Evolutionary conservation across 2,797 vertebrate species (phyloP), one percentile per base, ranked within the genome.

Genomic region (Acanthurus leucopareius): DNA sequence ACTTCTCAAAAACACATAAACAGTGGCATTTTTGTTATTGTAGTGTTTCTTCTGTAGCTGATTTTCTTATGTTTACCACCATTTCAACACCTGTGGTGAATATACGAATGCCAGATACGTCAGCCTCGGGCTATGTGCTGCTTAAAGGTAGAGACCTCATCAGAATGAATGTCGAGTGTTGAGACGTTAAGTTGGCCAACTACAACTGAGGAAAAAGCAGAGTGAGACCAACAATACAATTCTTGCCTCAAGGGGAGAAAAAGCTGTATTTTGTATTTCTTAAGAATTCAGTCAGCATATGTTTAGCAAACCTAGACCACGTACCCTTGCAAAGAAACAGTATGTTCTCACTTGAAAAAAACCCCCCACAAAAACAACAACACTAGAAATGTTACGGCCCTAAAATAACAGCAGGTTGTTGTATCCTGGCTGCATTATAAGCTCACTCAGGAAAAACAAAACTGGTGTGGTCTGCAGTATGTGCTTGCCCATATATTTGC

Each of bases 391-490:
- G 51, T 64, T 57, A 44, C 80, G 73, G 70, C 35, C 52, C 52
- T 19, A 80, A 84, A 90, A 89, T 79, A 91, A 71, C 80, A 79
- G 72, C 69, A 45, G 62, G 60, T 54, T 82, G 74, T 74, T 35
- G 62, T 71, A 47, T 78, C 62, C 22, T 58, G 40, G 53, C 58
- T 75, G 60, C 45, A 71, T 56, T 88, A 84, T 56, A 77, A 80
- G 82, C 79, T 64, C 81, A 79, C 82, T 87, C 86, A 81, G 85
- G 80, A 72, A 79, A 89, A 90, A 88, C 71, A 85, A 83, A 84
- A 88, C 61, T 85, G 75, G 83, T 88, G 85, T 80, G 80, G 87
- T 88, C 62, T 88, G 83, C 85, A 89, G 60, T 77, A 66, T 89
- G 63, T 51, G 52, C 73, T 59, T 89, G 25, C 80, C 70, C 60